Percentiles rank a stretch among this genome's conserved stretches.
phyloP scores from a whole-genome alignment of 2,888 invertebrate species.

The Mystacides longicornis region DNA sequence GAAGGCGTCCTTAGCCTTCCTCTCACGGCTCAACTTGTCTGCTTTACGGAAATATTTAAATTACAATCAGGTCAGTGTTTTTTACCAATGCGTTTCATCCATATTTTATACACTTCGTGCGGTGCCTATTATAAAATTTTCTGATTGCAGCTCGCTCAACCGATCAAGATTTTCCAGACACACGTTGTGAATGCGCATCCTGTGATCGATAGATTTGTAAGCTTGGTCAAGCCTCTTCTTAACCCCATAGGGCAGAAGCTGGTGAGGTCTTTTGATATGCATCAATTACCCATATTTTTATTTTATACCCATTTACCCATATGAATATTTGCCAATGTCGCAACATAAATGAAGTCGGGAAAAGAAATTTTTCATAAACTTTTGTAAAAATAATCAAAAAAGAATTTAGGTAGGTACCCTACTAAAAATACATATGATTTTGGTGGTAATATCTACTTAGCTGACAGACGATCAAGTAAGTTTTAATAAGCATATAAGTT shows the following conservation, averaged over 20 bases:
- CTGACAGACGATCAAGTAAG: too few species aligned
- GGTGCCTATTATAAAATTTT: background rate
- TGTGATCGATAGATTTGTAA: slow-evolving; percentile 56
- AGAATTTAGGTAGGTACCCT: too few species aligned
- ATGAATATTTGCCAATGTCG: too few species aligned
- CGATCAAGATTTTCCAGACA: slow-evolving; percentile 56
- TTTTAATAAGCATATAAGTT: too few species aligned
- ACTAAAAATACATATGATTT: too few species aligned
- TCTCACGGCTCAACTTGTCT: background rate
- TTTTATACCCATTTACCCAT: too few species aligned
- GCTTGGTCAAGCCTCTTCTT: slow-evolving; percentile 57
- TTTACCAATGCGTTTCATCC: too few species aligned
- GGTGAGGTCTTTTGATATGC: background rate
- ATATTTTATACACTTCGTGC: background rate
- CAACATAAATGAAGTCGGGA: too few species aligned
- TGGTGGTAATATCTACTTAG: too few species aligned
- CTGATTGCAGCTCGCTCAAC: slow-evolving; percentile 55
- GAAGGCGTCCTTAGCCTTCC: background rate
- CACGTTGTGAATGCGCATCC: slow-evolving; percentile 60
- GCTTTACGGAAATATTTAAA: background rate
- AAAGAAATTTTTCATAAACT: too few species aligned
- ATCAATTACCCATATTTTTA: too few species aligned
- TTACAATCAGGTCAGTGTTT: background rate
- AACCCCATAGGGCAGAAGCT: slow-evolving; percentile 27
- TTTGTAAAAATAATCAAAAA: too few species aligned